Evolutionary conservation across 2,113 vertebrate genomes (phyloP), one percentile per base, ranked within the genome.

Genomic region (Macquaria australasica): DNA sequence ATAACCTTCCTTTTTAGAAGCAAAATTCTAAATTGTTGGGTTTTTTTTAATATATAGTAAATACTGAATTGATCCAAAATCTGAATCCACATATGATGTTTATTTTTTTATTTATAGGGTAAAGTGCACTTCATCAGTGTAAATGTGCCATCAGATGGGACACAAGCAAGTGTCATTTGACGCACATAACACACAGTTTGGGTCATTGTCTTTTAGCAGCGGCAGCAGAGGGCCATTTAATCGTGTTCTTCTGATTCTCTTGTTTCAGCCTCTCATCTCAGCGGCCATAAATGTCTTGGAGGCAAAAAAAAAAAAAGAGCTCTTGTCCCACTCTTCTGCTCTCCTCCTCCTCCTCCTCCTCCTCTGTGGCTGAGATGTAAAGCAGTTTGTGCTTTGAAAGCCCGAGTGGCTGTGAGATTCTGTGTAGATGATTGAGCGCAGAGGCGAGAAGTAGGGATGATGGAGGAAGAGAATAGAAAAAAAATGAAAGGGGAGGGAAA

Each of bases 261-360:
- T 55, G 3, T 25, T 58, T 59, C 34, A 69, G 8, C 76, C 81
- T 70, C 68, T 50, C 67, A 84, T 81, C 69, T 69, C 50, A 69
- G 51, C 55, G 74, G 73, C 20, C 8, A 16, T 81, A 74, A 88
- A 77, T 76, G 79, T 81, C 83, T 77, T 6, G 1, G 6, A 75
- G 77, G 71, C 70, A 81, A 31, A 66, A 43, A 34, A 3, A 34
- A 34, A 11, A 10, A 43, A 51, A 77, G 68, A 72, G 59, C 79
- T 74, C 79, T 73, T 83, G 76, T 82, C 74, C 55, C 5, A 0
- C 71, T 76, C 51, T 25, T 31, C 55, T 2, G 1, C 31, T 37
- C 56, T 66, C 31, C 53, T 59, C 37, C 45, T 62, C 67, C 43
- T 74, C 70, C 51, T 66, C 25, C 66, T 76, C 51, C 37, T 74